Base-by-base conservation (phyloP, 1,140 invertebrate genomes). In the Oppia nitens region DNA sequence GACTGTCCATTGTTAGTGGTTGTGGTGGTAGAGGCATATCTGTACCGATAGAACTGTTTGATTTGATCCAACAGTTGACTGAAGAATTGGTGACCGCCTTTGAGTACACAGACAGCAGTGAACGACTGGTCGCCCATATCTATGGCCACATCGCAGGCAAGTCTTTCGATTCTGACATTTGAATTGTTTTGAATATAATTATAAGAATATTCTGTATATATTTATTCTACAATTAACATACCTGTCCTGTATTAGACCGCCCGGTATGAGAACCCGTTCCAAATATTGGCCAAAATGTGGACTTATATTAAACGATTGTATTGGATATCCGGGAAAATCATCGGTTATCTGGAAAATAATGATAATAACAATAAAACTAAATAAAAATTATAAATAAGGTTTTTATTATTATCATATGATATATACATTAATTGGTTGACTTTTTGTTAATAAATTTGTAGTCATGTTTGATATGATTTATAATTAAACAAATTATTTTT, bases 51-150 rank as follows among this genome's bases (percentile, higher is more conserved):
- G 27, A 76, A 64, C 27, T 72, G 66, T 47, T 77, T 73, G 26
- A 81, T 72, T 63, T 77, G 75, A 53, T 79, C 77, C 3, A 78
- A 64, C 0, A 81, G 69, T 63, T 78, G 75, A 28, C 76, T 72
- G 67, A 79, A 82, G 65, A 82, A 81, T 53, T 78, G 77, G 66
- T 80, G 81, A 25, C 78, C 79, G 50, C 80, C 80, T 63, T 82
- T 82, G n/a, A 81, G 68, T 3, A 81, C 76, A 68, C 79, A 81
- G 12, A 81, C 62, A 0, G 74, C 72, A 3, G 74, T 71, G 45
- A 82, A 68, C 4, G 73, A 73, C 57, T 79, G 71, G 40, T 71
- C 64, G 12, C 66, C 66, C 63, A 77, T 72, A 59, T 76, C 72
- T 9, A 69, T 63, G 28, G 77, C 72, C 62, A 81, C 79, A 61